These are phyloP conservation scores for Ammospiza nelsoni DNA, from an alignment of 2,113 vertebrate species.

Conservation along the genomic window DNA sequence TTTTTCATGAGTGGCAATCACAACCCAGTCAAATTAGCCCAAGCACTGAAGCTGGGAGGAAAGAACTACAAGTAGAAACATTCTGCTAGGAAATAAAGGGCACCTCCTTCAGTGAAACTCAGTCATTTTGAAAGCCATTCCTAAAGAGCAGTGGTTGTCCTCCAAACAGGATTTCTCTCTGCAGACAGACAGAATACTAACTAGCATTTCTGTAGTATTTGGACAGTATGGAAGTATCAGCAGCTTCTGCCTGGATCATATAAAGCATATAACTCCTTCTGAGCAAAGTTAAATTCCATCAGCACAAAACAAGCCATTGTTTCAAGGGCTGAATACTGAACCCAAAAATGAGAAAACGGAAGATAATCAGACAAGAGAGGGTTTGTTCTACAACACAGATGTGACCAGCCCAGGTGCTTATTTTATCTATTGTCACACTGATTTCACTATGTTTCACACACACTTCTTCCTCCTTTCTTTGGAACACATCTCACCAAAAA, in stretches of 20 bases:
- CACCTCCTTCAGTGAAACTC: background rate
- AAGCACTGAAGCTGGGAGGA: background rate
- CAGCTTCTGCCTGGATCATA: background rate
- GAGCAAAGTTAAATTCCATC: background rate
- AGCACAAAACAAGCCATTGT: background rate
- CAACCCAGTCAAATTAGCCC: background rate
- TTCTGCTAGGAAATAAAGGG: background rate
- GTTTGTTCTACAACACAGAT: conserved; percentile 7
- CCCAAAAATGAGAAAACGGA: background rate
- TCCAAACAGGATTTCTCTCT: background rate
- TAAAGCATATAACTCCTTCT: background rate
- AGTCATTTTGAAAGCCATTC: background rate
- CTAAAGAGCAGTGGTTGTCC: background rate
- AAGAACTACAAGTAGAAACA: background rate
- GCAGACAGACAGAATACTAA: background rate
- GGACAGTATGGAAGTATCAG: background rate
- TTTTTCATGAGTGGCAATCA: background rate
- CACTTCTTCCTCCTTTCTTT: background rate
- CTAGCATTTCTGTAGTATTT: background rate
- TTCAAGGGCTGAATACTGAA: background rate
- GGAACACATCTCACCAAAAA: background rate
- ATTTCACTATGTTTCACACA: background rate
- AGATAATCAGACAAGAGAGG: background rate
- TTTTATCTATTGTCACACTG: background rate
- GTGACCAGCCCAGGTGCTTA: conserved; percentile 7